Evolutionary conservation across 2,888 invertebrate species (phyloP).

Genomic region (Auanema sp.): DNA sequence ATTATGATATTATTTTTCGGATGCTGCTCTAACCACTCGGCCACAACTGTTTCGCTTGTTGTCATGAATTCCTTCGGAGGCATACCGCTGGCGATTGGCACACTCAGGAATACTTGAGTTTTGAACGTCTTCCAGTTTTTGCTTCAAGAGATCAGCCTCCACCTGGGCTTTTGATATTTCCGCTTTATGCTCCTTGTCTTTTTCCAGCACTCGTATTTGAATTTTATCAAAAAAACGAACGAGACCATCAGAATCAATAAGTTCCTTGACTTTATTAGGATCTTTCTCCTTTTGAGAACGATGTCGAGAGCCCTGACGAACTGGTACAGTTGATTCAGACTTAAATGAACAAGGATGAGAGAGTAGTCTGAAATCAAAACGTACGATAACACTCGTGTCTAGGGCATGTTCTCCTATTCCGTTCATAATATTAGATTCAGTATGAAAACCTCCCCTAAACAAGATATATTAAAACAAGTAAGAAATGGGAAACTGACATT

Average conservation of each 20-base stretch:
- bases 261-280: slow-evolving; percentile 15
- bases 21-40: too few species aligned
- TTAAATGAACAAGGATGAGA: neutral
- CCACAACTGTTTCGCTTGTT: too few species aligned
- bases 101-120: neutral
- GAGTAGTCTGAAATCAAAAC: neutral
- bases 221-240: slow-evolving; percentile 29
- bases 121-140: neutral
- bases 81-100: neutral
- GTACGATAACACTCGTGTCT: slow-evolving; percentile 1
- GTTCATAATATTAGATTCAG: neutral
- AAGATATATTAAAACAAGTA: neutral
- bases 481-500: too few species aligned
- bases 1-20: too few species aligned
- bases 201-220: slow-evolving; percentile 27
- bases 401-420: neutral
- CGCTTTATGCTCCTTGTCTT: slow-evolving; percentile 12
- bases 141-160: slow-evolving; percentile 4
- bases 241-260: slow-evolving; percentile 38
- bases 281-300: neutral
- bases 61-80: neutral
- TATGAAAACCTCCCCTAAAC: neutral
- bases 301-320: slow-evolving; percentile 4
- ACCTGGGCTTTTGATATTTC: neutral
- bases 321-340: neutral